Evolutionary conservation across 2,797 vertebrate species (phyloP).

Genomic region (Choloepus didactylus): DNA sequence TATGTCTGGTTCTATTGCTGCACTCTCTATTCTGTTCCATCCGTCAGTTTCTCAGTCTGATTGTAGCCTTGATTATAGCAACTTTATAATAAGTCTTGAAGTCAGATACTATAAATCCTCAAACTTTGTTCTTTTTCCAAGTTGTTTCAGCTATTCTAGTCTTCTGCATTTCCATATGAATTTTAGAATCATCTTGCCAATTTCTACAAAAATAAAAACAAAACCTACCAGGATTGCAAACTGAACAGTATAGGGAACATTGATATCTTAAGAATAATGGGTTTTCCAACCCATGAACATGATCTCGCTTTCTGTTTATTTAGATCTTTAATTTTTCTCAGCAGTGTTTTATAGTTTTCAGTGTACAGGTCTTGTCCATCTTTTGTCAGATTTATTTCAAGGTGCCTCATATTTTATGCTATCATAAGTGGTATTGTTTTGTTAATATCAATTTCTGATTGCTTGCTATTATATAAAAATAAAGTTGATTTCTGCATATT

Average conservation of each 20-base stretch:
- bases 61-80: too few relatives aligned
- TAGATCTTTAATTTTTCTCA: not conserved
- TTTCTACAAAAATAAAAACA: not conserved
- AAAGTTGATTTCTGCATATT: too few relatives aligned
- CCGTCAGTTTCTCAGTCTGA: not conserved
- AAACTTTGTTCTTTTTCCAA: not conserved
- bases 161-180: not conserved
- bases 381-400: not conserved
- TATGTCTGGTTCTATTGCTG: not conserved
- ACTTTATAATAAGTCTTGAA: not conserved
- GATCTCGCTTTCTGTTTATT: not conserved
- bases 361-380: not conserved
- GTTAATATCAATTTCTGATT: not conserved
- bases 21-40: not conserved
- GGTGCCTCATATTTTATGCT: not conserved
- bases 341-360: not conserved
- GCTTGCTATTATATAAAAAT: too few relatives aligned
- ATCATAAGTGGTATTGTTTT: not conserved
- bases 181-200: not conserved
- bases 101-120: not conserved
- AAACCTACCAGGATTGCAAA: not conserved
- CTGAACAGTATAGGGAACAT: not conserved
- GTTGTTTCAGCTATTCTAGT: not conserved
- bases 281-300: not conserved
- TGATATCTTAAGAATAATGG: not conserved